Evolutionary conservation across 2,888 invertebrate species (phyloP).

Genomic region (Stegana nigrithorax): DNA sequence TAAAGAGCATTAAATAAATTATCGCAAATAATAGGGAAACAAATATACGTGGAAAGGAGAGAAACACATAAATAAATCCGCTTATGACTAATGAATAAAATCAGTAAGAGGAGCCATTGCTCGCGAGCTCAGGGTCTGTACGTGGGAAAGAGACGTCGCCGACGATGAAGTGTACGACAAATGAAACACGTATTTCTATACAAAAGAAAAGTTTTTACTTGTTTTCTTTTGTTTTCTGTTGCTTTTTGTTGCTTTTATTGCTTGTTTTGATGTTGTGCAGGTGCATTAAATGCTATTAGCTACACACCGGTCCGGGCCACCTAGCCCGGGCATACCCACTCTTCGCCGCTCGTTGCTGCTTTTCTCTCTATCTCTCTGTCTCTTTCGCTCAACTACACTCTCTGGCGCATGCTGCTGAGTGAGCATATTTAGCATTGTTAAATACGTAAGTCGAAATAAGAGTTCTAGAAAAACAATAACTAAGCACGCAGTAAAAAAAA

Average conservation of each 20-base stretch:
- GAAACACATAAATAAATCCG: conserved; percentile 50
- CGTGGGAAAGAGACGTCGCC: neutral
- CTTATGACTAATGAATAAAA: conserved; percentile 38
- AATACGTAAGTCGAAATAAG: conserved; percentile 51
- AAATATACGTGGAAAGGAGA: too few species aligned
- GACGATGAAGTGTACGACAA: neutral
- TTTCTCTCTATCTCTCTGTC: conserved; percentile 32
- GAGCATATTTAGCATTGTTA: conserved; percentile 54
- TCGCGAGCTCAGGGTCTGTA: neutral
- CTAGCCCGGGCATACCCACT: neutral
- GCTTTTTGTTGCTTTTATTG: neutral
- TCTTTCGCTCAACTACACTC: too few species aligned
- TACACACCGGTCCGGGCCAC: too few species aligned
- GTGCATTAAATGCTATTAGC: conserved; percentile 58
- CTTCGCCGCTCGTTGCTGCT: neutral
- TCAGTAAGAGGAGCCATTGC: neutral
- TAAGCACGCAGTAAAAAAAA: conserved; percentile 49
- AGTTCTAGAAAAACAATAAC: conserved; percentile 59
- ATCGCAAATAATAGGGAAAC: conserved; percentile 37
- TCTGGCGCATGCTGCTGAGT: too few species aligned
- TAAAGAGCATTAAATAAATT: conserved; percentile 47
- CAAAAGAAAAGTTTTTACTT: conserved; percentile 1
- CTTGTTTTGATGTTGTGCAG: conserved; percentile 33
- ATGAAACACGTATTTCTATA: neutral
- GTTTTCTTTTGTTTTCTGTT: neutral